A percentile compares a stretch with the other conserved stretches of the same genome.
phyloP scores from a whole-genome alignment of 2,888 invertebrate genomes.

The Philereme vetulata region DNA sequence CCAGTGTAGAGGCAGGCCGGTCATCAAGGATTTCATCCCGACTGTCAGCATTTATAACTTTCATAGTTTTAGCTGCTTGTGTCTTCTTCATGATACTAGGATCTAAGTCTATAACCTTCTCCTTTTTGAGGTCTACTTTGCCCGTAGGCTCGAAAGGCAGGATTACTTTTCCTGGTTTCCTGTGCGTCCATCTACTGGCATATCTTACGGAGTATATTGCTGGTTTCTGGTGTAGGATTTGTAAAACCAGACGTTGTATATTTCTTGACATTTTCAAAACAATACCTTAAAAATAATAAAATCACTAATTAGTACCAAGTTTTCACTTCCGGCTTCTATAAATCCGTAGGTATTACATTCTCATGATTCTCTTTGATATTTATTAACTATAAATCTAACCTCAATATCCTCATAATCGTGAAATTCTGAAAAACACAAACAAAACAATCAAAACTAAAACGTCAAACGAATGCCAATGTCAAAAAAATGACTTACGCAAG shows the following conservation, averaged over 20 bases:
- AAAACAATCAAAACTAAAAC: no score
- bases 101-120: slow-evolving; percentile 68
- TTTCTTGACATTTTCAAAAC: slow-evolving; percentile 45
- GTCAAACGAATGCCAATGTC: no score
- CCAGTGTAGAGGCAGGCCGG: slow-evolving; percentile 11
- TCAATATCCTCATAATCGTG: no score
- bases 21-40: slow-evolving; percentile 21
- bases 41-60: slow-evolving; percentile 30
- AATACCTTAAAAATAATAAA: no score
- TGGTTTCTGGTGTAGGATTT: slow-evolving; percentile 42
- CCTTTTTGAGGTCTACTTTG: slow-evolving; percentile 61
- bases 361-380: no score
- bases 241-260: slow-evolving; percentile 43
- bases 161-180: slow-evolving; percentile 78
- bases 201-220: slow-evolving; percentile 49
- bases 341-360: no score
- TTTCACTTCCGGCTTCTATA: not conserved
- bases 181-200: slow-evolving; percentile 78
- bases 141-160: slow-evolving; percentile 71
- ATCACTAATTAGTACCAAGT: no score
- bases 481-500: no score
- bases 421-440: no score
- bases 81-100: slow-evolving; percentile 47
- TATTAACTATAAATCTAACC: not conserved
- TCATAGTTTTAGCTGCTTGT: slow-evolving; percentile 18